Conservation (phyloP, 2,113 vertebrate genomes). For the Coptodon bakossiorum region DNA sequence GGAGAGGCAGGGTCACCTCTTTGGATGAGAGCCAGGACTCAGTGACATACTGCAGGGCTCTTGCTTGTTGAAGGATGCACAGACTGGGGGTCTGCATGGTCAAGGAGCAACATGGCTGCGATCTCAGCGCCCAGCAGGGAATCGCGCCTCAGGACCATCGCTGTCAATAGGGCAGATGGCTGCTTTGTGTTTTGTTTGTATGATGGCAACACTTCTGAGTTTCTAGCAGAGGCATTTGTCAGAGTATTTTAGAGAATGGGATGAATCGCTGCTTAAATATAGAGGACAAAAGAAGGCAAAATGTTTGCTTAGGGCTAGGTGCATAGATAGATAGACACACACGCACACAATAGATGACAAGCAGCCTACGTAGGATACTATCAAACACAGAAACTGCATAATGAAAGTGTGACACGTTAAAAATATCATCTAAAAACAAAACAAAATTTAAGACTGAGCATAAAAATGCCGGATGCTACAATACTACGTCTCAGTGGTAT, state of each 20-base stretch:
- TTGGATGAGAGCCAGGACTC: constrained; percentile 19
- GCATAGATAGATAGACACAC: not conserved
- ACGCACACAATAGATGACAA: not conserved
- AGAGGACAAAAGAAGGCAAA: not conserved
- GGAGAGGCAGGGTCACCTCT: constrained; percentile 23
- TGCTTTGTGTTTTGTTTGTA: not conserved
- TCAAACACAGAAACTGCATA: not conserved
- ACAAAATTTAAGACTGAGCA: not conserved
- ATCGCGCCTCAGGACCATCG: not conserved
- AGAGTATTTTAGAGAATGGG: not conserved
- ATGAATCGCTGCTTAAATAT: not conserved
- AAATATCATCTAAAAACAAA: not conserved
- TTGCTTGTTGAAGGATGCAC: constrained; percentile 20
- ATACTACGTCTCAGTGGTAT: not conserved
- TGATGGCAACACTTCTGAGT: not conserved
- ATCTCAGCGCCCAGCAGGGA: constrained; percentile 26
- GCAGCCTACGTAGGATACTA: not conserved
- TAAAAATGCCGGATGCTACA: not conserved
- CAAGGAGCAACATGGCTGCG: constrained; percentile 21
- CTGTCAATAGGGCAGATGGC: constrained; percentile 41
- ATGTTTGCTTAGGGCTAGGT: not conserved
- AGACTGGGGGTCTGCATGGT: not conserved
- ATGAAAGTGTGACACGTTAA: not conserved
- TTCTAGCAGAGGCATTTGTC: not conserved
- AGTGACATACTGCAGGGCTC: constrained; percentile 5